phyloP scores from a whole-genome alignment of 2,888 invertebrate species.

The Adelphocoris suturalis region DNA sequence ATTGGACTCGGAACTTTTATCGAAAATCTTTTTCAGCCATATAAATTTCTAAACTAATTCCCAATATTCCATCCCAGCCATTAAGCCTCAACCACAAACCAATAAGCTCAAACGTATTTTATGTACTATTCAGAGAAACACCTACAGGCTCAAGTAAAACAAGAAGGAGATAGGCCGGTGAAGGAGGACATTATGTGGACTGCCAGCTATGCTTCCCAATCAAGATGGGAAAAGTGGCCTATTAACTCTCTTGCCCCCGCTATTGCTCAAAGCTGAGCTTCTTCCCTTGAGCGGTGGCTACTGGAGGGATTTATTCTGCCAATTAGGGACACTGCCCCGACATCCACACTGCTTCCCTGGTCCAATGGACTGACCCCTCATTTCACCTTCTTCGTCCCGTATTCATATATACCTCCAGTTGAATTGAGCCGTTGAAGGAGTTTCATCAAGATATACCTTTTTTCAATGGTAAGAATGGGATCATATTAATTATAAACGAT shows the following conservation, averaged over 20 bases:
- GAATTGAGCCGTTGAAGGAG: constrained; percentile 40
- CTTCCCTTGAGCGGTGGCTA: constrained; percentile 25
- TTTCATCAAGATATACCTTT: constrained; percentile 39
- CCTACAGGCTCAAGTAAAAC: too few relatives aligned
- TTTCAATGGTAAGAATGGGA: constrained; percentile 24
- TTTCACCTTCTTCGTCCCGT: not conserved
- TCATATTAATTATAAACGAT: constrained; percentile 33
- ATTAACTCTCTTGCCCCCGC: constrained; percentile 42
- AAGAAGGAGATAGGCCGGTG: too few relatives aligned
- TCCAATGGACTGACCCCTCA: not conserved
- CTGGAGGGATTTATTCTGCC: constrained; percentile 56
- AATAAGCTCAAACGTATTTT: too few relatives aligned
- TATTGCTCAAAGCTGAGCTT: too few relatives aligned
- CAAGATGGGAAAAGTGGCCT: constrained; percentile 65
- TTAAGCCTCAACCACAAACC: too few relatives aligned
- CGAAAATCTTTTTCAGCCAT: too few relatives aligned
- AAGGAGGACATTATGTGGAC: not conserved
- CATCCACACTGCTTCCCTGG: constrained; percentile 37
- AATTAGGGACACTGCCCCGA: constrained; percentile 53
- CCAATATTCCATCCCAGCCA: too few relatives aligned
- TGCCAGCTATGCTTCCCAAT: constrained; percentile 2
- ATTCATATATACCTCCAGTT: constrained; percentile 36
- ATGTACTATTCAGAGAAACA: too few relatives aligned
- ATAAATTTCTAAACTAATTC: too few relatives aligned
- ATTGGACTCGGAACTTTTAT: too few relatives aligned